Conservation (phyloP, 2,113 vertebrate species). For the Telmatochromis brachygnathus region DNA sequence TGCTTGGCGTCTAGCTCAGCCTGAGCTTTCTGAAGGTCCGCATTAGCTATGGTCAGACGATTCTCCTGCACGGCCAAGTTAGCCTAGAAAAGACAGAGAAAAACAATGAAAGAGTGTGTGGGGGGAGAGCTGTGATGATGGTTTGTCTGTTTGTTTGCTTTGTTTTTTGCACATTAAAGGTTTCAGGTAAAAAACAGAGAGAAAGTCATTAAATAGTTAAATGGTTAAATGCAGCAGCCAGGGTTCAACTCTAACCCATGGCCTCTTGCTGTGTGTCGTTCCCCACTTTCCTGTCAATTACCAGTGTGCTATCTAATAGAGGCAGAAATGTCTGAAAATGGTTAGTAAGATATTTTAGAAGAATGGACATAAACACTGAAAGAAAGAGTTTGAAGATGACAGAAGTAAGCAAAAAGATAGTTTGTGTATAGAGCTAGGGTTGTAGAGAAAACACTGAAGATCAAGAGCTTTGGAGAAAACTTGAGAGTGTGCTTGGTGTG, state of each 20-base stretch:
- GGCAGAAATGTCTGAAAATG: background rate
- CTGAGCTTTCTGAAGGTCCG: conserved; percentile 54
- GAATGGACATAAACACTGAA: background rate
- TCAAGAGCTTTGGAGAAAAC: background rate
- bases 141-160: accelerated
- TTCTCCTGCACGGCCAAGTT: conserved; percentile 60
- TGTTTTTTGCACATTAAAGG: background rate
- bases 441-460: background rate
- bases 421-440: background rate
- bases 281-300: background rate
- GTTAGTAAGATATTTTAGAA: background rate
- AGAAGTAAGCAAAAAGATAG: background rate
- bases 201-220: background rate
- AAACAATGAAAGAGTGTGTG: background rate
- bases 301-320: background rate
- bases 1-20: conserved; percentile 61
- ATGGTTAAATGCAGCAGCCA: background rate
- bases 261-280: background rate
- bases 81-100: conserved; percentile 13
- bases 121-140: background rate
- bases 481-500: background rate
- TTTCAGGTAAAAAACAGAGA: background rate
- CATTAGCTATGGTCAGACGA: conserved; percentile 46
- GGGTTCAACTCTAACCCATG: background rate
- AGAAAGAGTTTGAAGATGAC: background rate